Conservation (phyloP, 2,113 vertebrate species). For the Prietella phreatophila region DNA sequence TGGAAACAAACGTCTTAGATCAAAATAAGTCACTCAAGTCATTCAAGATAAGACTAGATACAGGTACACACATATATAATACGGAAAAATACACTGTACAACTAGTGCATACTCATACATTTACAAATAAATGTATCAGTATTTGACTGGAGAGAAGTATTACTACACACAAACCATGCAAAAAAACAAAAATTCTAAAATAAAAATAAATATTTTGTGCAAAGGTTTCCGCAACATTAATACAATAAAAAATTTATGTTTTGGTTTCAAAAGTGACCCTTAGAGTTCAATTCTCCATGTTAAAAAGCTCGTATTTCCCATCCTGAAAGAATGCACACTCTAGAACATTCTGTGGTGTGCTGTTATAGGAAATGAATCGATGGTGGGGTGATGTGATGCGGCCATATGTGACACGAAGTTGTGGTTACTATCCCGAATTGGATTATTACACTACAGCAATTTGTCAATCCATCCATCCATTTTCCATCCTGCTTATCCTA, state of each 20-base stretch:
- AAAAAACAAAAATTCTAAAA: background rate
- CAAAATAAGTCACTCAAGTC: background rate
- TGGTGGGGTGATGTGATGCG: background rate
- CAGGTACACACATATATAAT: background rate
- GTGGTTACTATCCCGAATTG: no score
- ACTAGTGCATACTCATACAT: background rate
- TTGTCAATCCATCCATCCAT: no score
- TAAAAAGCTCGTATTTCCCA: background rate
- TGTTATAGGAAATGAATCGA: background rate
- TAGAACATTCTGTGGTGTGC: background rate
- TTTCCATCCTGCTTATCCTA: no score
- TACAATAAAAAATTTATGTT: background rate
- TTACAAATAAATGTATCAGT: background rate
- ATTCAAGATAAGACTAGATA: background rate
- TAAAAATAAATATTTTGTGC: no score
- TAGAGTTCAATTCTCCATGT: background rate
- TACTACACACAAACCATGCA: background rate
- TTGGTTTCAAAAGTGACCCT: no score
- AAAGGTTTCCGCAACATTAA: no score
- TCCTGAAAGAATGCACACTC: background rate
- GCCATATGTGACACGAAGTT: background rate
- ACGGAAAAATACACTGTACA: background rate
- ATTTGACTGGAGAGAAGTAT: background rate
- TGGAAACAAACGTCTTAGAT: background rate
- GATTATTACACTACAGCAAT: background rate